Conservation (phyloP, 92 coral and sea anemone genomes). For the Parazoanthus atlanticus region DNA sequence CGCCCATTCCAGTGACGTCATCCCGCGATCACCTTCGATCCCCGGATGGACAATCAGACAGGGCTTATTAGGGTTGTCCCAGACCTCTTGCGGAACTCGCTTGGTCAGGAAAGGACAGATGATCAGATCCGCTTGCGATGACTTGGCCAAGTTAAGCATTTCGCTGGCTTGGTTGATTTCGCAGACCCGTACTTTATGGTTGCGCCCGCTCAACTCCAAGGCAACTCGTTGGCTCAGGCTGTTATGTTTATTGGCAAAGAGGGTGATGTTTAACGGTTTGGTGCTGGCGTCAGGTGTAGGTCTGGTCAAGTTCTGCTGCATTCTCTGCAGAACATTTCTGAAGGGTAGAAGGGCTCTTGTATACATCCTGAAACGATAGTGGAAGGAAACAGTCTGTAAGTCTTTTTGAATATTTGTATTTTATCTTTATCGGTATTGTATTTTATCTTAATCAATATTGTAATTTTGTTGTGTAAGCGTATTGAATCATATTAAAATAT, state of each 20-base stretch:
- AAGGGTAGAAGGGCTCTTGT: background rate
- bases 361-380: constrained; percentile 14
- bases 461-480: too few relatives aligned
- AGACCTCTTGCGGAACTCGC: constrained; percentile 73
- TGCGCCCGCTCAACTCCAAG: constrained; percentile 60
- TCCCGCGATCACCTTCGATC: constrained; percentile 83
- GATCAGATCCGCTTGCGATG: constrained; percentile 60
- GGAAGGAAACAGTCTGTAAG: background rate
- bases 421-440: too few relatives aligned
- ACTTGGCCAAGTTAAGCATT: constrained; percentile 51
- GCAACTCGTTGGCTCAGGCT: constrained; percentile 81
- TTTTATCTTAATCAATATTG: too few relatives aligned
- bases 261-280: constrained; percentile 52
- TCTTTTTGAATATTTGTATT: too few relatives aligned
- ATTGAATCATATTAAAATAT: too few relatives aligned
- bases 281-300: background rate
- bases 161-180: constrained; percentile 62
- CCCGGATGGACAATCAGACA: constrained; percentile 90
- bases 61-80: constrained; percentile 56
- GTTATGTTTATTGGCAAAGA: constrained; percentile 78
- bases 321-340: constrained; percentile 17
- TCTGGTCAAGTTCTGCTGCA: background rate
- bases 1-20: constrained; percentile 82
- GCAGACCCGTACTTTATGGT: constrained; percentile 61
- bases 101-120: constrained; percentile 78